Conservation (phyloP, 2,797 vertebrate species). For the Cyclura pinguis region DNA sequence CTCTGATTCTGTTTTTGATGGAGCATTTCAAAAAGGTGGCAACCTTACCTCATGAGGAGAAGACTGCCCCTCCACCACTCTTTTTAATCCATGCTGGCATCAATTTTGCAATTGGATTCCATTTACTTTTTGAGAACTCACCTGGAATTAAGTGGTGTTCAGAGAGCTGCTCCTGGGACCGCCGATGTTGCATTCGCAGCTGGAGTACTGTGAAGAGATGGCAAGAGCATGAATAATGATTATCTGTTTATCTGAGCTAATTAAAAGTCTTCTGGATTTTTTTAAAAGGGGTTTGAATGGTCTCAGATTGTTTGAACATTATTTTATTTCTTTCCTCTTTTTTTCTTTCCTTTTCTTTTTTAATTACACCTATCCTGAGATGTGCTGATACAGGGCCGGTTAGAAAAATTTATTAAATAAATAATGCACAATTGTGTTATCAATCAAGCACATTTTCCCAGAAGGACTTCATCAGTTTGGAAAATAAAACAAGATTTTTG, state of each 20-base stretch:
- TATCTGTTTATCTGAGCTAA: not conserved
- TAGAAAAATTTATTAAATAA: no score
- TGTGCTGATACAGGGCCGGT: not conserved
- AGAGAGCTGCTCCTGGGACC: slow-evolving; percentile 79
- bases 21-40: not conserved
- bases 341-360: no score
- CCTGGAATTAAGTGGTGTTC: slow-evolving; percentile 45
- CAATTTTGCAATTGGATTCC: not conserved
- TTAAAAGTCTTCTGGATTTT: not conserved
- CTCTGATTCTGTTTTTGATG: not conserved
- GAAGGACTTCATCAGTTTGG: not conserved
- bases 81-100: not conserved
- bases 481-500: not conserved
- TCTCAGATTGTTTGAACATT: not conserved
- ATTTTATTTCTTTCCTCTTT: no score
- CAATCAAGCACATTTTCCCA: not conserved
- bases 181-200: slow-evolving; percentile 88
- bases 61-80: not conserved
- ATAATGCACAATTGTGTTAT: not conserved
- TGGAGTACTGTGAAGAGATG: slow-evolving; percentile 83
- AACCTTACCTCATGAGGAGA: not conserved
- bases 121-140: not conserved
- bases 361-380: no score
- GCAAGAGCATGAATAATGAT: not conserved
- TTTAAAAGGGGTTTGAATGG: not conserved